A percentile compares a stretch with the other conserved stretches of the same genome.
Conservation (phyloP, 2,888 invertebrate genomes). For the Cheilosia urbana region DNA sequence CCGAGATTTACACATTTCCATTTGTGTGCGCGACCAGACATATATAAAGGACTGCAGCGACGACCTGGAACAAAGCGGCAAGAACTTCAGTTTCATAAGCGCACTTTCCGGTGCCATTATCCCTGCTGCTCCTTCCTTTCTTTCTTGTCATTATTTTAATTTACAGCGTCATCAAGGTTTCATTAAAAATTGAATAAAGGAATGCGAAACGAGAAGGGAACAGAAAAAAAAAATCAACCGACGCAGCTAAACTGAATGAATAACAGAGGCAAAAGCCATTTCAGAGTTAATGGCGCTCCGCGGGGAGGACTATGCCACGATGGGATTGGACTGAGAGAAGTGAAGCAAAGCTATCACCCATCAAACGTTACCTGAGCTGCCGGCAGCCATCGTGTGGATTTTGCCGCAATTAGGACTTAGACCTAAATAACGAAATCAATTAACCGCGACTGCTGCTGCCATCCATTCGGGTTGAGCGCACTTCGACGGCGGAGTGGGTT, state of each 20-base stretch:
- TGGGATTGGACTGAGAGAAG: slow-evolving; percentile 23
- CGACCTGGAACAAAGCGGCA: slow-evolving; percentile 13
- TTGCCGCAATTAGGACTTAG: slow-evolving; percentile 65
- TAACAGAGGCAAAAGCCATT: slow-evolving; percentile 59
- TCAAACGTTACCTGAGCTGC: slow-evolving; percentile 61
- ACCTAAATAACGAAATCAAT: slow-evolving; percentile 74
- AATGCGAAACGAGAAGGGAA: slow-evolving; percentile 21
- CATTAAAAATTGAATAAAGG: slow-evolving; percentile 70
- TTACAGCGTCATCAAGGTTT: slow-evolving; percentile 74
- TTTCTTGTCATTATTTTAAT: slow-evolving; percentile 71
- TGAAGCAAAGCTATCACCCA: slow-evolving; percentile 46
- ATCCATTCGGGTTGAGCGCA: slow-evolving; percentile 30
- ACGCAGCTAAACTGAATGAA: slow-evolving; percentile 57
- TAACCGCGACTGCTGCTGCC: slow-evolving; percentile 66
- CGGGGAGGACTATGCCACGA: slow-evolving; percentile 17
- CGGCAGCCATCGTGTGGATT: slow-evolving; percentile 37
- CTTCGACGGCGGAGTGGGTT: background rate
- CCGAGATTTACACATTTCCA: slow-evolving; percentile 48
- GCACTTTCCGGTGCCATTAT: slow-evolving; percentile 60
- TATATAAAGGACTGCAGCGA: background rate
- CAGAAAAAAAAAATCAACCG: slow-evolving; percentile 16
- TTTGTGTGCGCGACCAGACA: slow-evolving; percentile 12
- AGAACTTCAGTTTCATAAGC: slow-evolving; percentile 56
- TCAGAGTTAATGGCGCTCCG: slow-evolving; percentile 62
- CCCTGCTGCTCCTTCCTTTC: slow-evolving; percentile 28